A percentile compares a stretch with the other conserved stretches of the same genome.
These are phyloP conservation scores for Saturnia japonica DNA, from an alignment of 2,888 invertebrate genomes.

Conservation along the genomic window DNA sequence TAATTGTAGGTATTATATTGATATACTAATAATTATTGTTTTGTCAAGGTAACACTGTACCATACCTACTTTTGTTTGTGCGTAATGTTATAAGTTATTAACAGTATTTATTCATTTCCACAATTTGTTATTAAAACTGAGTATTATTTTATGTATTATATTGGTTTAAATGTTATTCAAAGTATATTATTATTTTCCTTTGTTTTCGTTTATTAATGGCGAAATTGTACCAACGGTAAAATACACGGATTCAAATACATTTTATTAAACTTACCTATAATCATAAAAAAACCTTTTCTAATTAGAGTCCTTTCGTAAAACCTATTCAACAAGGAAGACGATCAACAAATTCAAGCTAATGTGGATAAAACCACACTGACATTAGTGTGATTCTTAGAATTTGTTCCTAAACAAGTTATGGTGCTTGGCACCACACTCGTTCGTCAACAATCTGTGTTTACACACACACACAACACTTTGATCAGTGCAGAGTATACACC, in stretches of 20 bases:
- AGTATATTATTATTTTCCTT: background rate
- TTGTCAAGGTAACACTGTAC: background rate
- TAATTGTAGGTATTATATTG: background rate
- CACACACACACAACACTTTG: conserved; percentile 42
- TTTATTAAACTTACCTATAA: background rate
- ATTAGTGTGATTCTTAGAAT: conserved; percentile 72
- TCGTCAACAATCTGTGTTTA: conserved; percentile 42
- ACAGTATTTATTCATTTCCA: no score
- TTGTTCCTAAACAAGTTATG: conserved; percentile 73
- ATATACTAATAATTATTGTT: background rate
- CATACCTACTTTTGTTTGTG: background rate
- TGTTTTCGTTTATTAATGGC: background rate
- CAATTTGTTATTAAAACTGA: no score
- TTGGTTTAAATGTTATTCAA: no score
- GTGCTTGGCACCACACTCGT: conserved; percentile 51
- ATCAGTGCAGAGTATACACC: conserved; percentile 33
- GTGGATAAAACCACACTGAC: conserved; percentile 50
- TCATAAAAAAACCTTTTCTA: background rate
- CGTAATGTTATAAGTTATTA: no score
- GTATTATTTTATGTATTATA: no score
- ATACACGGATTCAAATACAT: background rate
- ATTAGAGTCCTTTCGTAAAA: background rate
- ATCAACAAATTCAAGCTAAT: conserved; percentile 54
- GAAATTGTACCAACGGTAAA: background rate
- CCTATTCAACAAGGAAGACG: conserved; percentile 39